Evolutionary conservation across 1,140 invertebrate species (phyloP).

Genomic region (Drosophila yakuba): DNA sequence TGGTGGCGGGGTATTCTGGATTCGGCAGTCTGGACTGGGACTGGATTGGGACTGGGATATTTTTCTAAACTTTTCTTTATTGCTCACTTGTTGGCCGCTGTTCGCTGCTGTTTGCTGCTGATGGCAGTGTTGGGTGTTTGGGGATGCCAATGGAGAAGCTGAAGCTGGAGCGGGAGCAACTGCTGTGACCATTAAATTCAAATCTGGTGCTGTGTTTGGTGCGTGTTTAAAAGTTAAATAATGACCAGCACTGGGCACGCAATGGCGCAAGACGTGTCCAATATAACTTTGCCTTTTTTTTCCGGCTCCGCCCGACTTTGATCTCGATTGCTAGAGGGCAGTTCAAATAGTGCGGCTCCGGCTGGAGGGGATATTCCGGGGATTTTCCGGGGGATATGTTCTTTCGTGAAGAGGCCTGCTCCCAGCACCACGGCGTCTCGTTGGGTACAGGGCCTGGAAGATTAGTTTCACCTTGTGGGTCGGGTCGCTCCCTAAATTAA

Average conservation of each 20-base stretch:
- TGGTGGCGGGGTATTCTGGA: conserved; percentile 4
- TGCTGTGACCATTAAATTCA: conserved; percentile 77
- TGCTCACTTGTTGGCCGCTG: conserved; percentile 76
- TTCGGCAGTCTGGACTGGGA: conserved; percentile 23
- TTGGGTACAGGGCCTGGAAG: conserved; percentile 23
- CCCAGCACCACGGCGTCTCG: conserved; percentile 20
- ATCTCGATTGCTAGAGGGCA: conserved; percentile 54
- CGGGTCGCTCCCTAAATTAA: conserved; percentile 12
- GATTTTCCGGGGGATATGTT: conserved; percentile 28
- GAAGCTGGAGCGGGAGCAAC: conserved; percentile 10
- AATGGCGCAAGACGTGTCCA: conserved; percentile 80
- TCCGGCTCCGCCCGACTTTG: conserved; percentile 50
- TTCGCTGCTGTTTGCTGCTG: conserved; percentile 25
- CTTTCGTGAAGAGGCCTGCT: conserved; percentile 22
- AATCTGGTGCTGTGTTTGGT: conserved; percentile 73
- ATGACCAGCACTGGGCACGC: conserved; percentile 67
- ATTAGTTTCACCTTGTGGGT: conserved; percentile 40
- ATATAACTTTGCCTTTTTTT: conserved; percentile 72
- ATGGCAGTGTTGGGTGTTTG: conserved; percentile 26
- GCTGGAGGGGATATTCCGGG: conserved; percentile 53
- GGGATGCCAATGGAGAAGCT: neutral
- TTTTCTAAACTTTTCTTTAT: conserved; percentile 84
- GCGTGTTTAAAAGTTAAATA: conserved; percentile 83
- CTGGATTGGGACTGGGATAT: conserved; percentile 45
- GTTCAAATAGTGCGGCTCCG: conserved; percentile 75